A percentile compares a stretch with the other conserved stretches of the same genome.
Evolutionary conservation across 2,797 vertebrate species (phyloP).

Genomic region (Mionectes olivaceus): DNA sequence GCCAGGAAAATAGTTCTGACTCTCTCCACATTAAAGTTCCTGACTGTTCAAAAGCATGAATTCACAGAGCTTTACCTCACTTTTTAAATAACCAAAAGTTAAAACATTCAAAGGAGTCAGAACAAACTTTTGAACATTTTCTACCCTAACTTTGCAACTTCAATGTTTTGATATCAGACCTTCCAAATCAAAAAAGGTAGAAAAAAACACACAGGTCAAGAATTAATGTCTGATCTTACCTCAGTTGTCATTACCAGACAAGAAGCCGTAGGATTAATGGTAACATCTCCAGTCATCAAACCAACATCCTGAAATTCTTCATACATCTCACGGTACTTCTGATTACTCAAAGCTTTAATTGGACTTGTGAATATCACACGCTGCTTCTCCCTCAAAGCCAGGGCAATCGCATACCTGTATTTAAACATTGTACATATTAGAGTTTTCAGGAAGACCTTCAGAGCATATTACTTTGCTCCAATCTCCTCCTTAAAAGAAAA

Average conservation of each 20-base stretch:
- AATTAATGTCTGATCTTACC: conserved; percentile 74
- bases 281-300: conserved; percentile 98
- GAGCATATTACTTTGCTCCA: background rate
- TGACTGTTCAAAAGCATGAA: background rate
- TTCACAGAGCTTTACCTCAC: background rate
- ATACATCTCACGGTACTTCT: conserved; percentile 99
- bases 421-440: background rate
- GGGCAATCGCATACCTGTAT: conserved; percentile 93
- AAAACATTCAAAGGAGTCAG: background rate
- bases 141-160: background rate
- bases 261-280: conserved; percentile 97
- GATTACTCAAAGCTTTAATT: conserved; percentile 97
- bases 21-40: background rate
- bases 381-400: conserved; percentile 95
- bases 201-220: background rate
- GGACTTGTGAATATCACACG: conserved; percentile 99
- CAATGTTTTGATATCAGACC: background rate
- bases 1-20: background rate
- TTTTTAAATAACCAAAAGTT: background rate
- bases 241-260: conserved; percentile 99
- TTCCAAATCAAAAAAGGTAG: background rate
- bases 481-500: background rate
- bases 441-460: background rate
- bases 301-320: conserved; percentile 99
- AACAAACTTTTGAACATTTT: background rate